These are phyloP conservation scores for Cotesia chilonis DNA, from an alignment of 1,140 invertebrate species.

Conservation along the genomic window DNA sequence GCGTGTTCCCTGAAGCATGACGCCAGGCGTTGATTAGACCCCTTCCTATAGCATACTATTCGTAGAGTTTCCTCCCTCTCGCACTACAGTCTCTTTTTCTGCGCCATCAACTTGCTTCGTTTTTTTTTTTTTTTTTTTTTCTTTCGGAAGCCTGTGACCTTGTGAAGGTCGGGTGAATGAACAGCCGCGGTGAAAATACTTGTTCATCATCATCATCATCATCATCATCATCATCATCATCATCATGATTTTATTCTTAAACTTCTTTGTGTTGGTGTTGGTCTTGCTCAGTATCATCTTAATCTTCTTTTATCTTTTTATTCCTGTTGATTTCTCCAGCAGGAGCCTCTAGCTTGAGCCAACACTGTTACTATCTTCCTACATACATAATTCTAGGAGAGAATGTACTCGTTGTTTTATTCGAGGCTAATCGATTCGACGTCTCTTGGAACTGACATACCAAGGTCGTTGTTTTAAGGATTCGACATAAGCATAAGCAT, in stretches of 20 bases:
- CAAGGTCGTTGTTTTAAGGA: constrained; percentile 33
- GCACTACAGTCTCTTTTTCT: constrained; percentile 44
- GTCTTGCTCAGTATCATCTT: neutral
- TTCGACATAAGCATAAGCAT: constrained; percentile 28
- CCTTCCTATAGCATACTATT: constrained; percentile 37
- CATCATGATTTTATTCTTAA: neutral
- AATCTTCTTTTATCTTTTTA: neutral
- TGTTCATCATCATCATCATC: neutral
- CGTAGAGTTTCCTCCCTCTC: constrained; percentile 40
- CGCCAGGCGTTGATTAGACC: constrained; percentile 63
- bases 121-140: constrained; percentile 32
- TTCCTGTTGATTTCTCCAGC: constrained; percentile 11
- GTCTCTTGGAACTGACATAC: constrained; percentile 33
- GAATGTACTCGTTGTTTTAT: constrained; percentile 6
- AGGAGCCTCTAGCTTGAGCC: neutral
- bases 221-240: neutral
- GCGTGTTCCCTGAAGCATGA: constrained; percentile 60
- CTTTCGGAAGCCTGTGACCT: constrained; percentile 53
- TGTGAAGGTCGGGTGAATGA: constrained; percentile 66
- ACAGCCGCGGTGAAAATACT: constrained; percentile 49
- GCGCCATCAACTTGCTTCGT: constrained; percentile 38
- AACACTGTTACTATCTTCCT: neutral
- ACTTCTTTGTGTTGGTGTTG: too few relatives aligned
- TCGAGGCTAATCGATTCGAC: constrained; percentile 39
- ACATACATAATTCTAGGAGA: constrained; percentile 20